phyloP scores from a whole-genome alignment of 2,113 vertebrate species.

The Sinocyclocheilus maitianheensis region DNA sequence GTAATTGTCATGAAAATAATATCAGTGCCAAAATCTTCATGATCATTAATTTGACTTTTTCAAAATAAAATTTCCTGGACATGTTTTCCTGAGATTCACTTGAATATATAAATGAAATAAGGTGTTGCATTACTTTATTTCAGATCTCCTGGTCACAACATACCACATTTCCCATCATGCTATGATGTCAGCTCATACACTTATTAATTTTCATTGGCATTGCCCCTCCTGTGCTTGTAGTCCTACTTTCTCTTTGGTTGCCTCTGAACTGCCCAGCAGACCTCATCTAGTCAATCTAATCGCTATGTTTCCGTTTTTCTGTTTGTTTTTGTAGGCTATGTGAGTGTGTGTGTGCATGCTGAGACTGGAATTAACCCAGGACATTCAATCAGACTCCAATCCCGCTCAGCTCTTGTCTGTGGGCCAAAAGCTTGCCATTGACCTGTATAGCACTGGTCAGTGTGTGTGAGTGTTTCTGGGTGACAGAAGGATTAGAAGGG shows the following conservation, averaged over 20 bases:
- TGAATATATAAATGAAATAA: not conserved
- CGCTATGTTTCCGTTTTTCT: not conserved
- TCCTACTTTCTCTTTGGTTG: slow-evolving; percentile 30
- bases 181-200: not conserved
- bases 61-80: not conserved
- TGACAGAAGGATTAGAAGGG: slow-evolving; percentile 52
- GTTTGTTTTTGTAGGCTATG: no score
- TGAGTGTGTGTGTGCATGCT: not conserved
- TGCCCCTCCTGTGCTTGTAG: not conserved
- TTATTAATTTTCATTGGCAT: not conserved
- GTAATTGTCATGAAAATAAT: not conserved
- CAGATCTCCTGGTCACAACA: not conserved
- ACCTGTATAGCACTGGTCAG: slow-evolving; percentile 62
- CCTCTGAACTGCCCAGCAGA: not conserved
- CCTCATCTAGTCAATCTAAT: slow-evolving; percentile 29
- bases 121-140: not conserved
- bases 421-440: slow-evolving; percentile 55
- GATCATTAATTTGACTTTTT: not conserved
- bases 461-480: slow-evolving; percentile 47
- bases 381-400: slow-evolving; percentile 51
- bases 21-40: not conserved
- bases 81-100: not conserved
- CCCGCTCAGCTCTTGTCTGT: slow-evolving; percentile 48
- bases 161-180: slow-evolving; percentile 31
- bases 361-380: slow-evolving; percentile 46